Evolutionary conservation across 2,888 invertebrate genomes (phyloP).

Genomic region (Mythimna albipuncta): DNA sequence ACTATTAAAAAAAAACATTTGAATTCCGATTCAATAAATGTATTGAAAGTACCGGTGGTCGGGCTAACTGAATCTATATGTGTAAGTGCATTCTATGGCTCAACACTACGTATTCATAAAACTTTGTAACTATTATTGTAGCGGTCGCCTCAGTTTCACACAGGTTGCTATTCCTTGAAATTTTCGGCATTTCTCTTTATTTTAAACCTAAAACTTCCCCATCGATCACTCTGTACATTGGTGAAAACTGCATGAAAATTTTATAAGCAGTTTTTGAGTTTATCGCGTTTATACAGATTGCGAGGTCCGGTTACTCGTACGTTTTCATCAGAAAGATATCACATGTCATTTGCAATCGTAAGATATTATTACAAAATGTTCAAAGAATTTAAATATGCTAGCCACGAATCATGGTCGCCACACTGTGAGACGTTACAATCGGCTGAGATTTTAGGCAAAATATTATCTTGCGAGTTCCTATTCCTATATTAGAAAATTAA

Average conservation of each 20-base stretch:
- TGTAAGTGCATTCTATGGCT: background rate
- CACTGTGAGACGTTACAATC: slow-evolving; percentile 72
- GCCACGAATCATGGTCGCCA: slow-evolving; percentile 66
- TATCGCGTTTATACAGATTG: too few relatives aligned
- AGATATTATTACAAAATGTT: background rate
- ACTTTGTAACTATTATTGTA: too few relatives aligned
- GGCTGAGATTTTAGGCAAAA: slow-evolving; percentile 83
- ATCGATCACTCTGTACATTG: background rate
- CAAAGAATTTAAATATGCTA: background rate
- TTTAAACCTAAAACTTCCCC: background rate
- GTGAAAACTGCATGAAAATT: too few relatives aligned
- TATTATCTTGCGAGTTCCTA: slow-evolving; percentile 84
- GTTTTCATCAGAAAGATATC: background rate
- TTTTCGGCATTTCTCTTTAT: too few relatives aligned
- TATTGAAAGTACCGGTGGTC: background rate
- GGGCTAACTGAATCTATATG: background rate
- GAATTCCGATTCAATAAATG: background rate
- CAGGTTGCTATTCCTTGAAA: too few relatives aligned
- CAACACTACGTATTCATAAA: background rate
- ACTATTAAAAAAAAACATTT: too few relatives aligned
- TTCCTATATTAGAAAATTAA: slow-evolving; percentile 87
- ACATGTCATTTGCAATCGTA: background rate
- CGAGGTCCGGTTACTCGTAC: background rate
- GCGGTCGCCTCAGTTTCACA: too few relatives aligned
- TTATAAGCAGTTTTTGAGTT: too few relatives aligned